A percentile compares a stretch with the other conserved stretches of the same genome.
phyloP scores from a whole-genome alignment of 2,113 vertebrate species.

The Poeciliopsis retropinna region DNA sequence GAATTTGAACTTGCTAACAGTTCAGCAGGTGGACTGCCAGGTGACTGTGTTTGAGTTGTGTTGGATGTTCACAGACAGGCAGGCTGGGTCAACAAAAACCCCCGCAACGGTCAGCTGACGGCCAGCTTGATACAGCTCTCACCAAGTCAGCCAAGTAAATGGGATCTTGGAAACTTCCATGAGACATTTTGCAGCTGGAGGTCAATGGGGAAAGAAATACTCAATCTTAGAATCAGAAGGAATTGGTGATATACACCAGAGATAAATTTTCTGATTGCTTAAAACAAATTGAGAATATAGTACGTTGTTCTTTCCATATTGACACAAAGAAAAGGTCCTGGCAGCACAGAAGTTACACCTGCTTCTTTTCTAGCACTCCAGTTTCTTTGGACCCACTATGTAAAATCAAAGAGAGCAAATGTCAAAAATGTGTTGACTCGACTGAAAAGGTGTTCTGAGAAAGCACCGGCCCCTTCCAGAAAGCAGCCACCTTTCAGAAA shows the following conservation, averaged over 20 bases:
- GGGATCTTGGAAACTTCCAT: constrained; percentile 71
- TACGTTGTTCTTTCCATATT: no score
- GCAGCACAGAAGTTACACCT: neutral
- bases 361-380: constrained; percentile 10
- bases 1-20: constrained; percentile 15
- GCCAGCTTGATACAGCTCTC: constrained; percentile 46
- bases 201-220: neutral
- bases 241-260: neutral
- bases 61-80: constrained; percentile 56
- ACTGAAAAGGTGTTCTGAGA: constrained; percentile 70
- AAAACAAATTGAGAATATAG: no score
- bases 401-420: constrained; percentile 25
- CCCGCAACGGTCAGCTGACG: constrained; percentile 58
- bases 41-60: constrained; percentile 39
- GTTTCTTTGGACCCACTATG: constrained; percentile 22
- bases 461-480: constrained; percentile 60
- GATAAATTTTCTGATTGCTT: no score
- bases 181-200: constrained; percentile 25
- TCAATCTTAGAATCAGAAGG: constrained; percentile 2
- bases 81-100: constrained; percentile 74
- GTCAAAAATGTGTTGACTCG: constrained; percentile 51
- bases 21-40: constrained; percentile 35
- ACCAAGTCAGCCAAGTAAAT: constrained; percentile 36
- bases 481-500: constrained; percentile 56
- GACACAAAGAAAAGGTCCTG: no score